phyloP scores from a whole-genome alignment of 1,140 invertebrate genomes.

The Oryctes rhinoceros region DNA sequence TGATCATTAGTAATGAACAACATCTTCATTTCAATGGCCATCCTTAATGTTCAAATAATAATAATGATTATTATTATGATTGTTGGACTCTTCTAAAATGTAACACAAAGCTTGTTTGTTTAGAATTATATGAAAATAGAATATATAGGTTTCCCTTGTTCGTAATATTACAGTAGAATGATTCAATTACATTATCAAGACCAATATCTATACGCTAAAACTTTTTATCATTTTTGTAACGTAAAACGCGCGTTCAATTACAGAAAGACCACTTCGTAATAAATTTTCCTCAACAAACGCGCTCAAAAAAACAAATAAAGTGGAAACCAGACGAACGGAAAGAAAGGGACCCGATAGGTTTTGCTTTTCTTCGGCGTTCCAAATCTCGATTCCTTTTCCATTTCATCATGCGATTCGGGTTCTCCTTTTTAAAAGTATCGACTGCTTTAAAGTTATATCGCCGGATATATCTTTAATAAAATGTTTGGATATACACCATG shows the following conservation, averaged over 20 bases:
- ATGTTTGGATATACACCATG: conserved; percentile 33
- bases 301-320: conserved; percentile 29
- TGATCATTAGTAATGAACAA: no score
- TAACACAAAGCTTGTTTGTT: no score
- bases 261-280: conserved; percentile 13
- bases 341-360: conserved; percentile 3
- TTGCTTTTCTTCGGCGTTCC: conserved; percentile 10
- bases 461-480: conserved; percentile 36
- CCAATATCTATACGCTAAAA: conserved; percentile 2
- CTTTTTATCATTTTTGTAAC: neutral
- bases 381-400: conserved; percentile 26
- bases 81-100: no score
- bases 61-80: no score
- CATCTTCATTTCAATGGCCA: no score
- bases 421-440: conserved; percentile 32
- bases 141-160: no score
- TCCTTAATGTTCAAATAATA: no score
- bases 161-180: neutral
- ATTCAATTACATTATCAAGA: conserved; percentile 9
- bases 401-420: conserved; percentile 20
- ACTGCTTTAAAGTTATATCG: conserved; percentile 36
- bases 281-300: conserved; percentile 4
- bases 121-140: no score
- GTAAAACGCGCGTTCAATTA: conserved; percentile 21
- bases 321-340: neutral